A percentile compares a stretch with the other conserved stretches of the same genome.
phyloP scores from a whole-genome alignment of 30 jellyfish, hydroid and myxozoan species.

The Sanderia malayensis region DNA sequence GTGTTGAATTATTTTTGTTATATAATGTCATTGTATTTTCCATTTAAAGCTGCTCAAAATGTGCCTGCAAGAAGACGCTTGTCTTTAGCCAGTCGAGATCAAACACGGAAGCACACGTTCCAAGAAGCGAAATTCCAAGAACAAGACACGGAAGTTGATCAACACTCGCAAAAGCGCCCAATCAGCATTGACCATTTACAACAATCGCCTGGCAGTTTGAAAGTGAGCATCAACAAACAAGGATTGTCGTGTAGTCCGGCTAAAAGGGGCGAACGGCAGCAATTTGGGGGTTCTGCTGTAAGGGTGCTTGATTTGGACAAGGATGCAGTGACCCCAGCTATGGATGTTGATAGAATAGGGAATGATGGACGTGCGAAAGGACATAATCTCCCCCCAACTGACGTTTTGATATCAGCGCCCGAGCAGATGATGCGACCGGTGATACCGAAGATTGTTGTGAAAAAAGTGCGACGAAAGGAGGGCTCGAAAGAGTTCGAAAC shows the following conservation, averaged over 20 bases:
- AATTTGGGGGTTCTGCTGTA: no score
- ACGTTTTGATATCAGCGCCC: no score
- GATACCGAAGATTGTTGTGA: conserved; percentile 80
- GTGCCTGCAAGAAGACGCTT: conserved; percentile 7
- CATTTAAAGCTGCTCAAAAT: neutral
- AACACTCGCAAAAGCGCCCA: neutral
- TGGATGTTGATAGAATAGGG: no score
- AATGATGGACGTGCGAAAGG: no score
- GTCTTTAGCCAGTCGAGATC: conserved; percentile 5
- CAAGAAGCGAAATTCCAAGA: conserved; percentile 4
- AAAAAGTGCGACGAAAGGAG: conserved; percentile 49
- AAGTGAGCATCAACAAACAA: conserved; percentile 36
- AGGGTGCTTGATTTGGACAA: no score
- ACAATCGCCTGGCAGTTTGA: conserved; percentile 48
- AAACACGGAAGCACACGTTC: conserved; percentile 41
- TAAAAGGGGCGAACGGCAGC: no score
- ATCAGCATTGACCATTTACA: conserved; percentile 7
- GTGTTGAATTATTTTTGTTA: no score
- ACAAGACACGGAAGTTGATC: neutral
- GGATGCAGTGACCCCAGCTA: no score
- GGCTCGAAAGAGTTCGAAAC: conserved; percentile 88
- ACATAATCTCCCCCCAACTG: no score
- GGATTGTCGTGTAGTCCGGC: no score
- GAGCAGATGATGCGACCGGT: conserved; percentile 35
- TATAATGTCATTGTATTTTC: no score